A percentile compares a stretch with the other conserved stretches of the same genome.
Conservation (phyloP, 2,797 vertebrate species). For the Erethizon dorsatum region DNA sequence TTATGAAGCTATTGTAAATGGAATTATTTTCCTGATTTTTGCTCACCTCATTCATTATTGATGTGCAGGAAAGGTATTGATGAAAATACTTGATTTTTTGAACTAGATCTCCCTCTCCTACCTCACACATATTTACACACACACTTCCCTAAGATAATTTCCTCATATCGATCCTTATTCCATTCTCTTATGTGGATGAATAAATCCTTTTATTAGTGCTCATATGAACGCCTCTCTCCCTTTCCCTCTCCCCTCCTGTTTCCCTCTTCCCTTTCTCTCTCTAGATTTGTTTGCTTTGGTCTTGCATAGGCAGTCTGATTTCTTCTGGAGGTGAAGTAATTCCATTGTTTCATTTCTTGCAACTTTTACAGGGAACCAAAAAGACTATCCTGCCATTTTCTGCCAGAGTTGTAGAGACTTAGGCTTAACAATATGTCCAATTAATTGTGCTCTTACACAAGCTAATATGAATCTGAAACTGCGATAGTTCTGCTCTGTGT, state of each 20-base stretch:
- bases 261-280: background rate
- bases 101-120: background rate
- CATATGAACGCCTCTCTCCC: background rate
- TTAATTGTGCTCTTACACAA: background rate
- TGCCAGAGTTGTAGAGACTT: background rate
- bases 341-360: background rate
- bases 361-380: background rate
- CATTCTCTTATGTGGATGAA: background rate
- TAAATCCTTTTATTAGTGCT: background rate
- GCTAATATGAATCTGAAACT: background rate
- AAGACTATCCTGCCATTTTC: background rate
- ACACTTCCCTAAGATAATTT: background rate
- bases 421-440: background rate
- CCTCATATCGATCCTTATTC: background rate
- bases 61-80: background rate
- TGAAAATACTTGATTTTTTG: background rate
- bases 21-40: background rate
- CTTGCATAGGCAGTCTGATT: background rate
- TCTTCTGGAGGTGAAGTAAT: background rate
- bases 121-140: background rate
- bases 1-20: background rate
- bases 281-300: background rate
- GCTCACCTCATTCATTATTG: background rate
- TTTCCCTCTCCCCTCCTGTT: background rate
- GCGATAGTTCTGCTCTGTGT: background rate